Evolutionary conservation across 2,797 vertebrate species (phyloP), one percentile per base, ranked within the genome.

Genomic region (Muraenolepis orangiensis): DNA sequence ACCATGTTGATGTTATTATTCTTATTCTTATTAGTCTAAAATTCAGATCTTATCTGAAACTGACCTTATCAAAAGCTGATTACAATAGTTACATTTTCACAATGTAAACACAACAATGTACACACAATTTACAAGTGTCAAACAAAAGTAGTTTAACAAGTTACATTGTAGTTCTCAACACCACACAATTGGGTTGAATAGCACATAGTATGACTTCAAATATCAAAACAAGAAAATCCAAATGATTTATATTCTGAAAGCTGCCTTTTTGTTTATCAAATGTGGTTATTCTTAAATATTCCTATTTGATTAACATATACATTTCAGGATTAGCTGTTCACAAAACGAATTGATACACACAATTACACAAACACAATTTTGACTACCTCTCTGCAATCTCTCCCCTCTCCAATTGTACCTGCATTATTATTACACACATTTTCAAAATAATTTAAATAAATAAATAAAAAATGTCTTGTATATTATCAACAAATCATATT

Each of bases 401-500:
- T n/a, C n/a, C n/a, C n/a, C n/a, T n/a, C n/a, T 46, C 42, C 42
- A 18, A 18, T 46, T 46, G 20, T 20, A 46, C 14, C 42, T 18
- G 42, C 16, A 46, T 18, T 46, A 46, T 46, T 46, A 46, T 46
- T 18, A 20, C 12, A 46, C 42, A 46, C 51, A n/a, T 57, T 57
- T 57, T 57, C 20, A 1, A 57, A 23, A 57, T 8, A 6, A 57
- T 57, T 57, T 57, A 57, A 57, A 57, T 57, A 20, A 5, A 3
- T 5, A 57, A 57, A 57, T 57, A 23, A 57, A 38, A 46, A 16
- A 46, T 18, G 13, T 7, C 11, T 40, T 7, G 2, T 46, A 18
- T 57, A 57, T 36, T 26, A 75, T 73, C 69, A 74, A 81, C n/a
- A 70, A 32, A 42, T 32, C 32, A 57, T 23, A 78, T 82, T 83